Percentiles rank a stretch among this genome's conserved stretches.
These are phyloP conservation scores for Hesperia comma DNA, from an alignment of 2,888 invertebrate species.

Conservation along the genomic window DNA sequence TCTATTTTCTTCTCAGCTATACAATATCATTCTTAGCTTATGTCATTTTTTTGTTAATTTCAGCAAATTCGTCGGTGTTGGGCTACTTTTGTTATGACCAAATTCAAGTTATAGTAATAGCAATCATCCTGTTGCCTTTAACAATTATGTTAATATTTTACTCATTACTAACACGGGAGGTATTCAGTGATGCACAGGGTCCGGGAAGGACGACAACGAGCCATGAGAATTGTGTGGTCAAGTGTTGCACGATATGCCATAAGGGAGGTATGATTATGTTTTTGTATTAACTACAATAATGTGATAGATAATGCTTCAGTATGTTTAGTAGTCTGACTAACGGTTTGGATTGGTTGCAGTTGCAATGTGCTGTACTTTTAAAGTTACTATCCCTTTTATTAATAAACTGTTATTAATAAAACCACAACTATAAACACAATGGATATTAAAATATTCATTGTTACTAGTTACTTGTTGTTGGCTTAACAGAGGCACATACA, in stretches of 20 bases:
- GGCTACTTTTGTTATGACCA: conserved; percentile 56
- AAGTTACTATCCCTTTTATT: no score
- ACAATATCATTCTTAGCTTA: background rate
- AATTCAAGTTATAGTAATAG: conserved; percentile 55
- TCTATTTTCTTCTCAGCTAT: no score
- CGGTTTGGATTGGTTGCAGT: no score
- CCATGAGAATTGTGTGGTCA: conserved; percentile 39
- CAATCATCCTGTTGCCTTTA: conserved; percentile 58
- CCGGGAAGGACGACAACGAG: conserved; percentile 28
- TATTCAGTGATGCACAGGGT: conserved; percentile 21
- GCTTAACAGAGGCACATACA: no score
- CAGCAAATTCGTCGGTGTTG: conserved; percentile 68
- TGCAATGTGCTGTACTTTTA: no score
- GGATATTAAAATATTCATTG: no score
- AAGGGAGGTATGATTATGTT: conserved; percentile 45
- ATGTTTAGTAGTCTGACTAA: no score
- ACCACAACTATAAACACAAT: no score
- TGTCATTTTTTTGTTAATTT: conserved; percentile 51
- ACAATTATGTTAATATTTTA: conserved; percentile 52
- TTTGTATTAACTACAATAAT: background rate
- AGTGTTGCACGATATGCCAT: conserved; percentile 39
- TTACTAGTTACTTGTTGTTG: no score
- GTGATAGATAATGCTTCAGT: no score
- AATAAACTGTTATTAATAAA: no score
- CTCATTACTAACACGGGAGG: conserved; percentile 61